phyloP scores from a whole-genome alignment of 2,888 invertebrate species.

The Campoletis raptor region DNA sequence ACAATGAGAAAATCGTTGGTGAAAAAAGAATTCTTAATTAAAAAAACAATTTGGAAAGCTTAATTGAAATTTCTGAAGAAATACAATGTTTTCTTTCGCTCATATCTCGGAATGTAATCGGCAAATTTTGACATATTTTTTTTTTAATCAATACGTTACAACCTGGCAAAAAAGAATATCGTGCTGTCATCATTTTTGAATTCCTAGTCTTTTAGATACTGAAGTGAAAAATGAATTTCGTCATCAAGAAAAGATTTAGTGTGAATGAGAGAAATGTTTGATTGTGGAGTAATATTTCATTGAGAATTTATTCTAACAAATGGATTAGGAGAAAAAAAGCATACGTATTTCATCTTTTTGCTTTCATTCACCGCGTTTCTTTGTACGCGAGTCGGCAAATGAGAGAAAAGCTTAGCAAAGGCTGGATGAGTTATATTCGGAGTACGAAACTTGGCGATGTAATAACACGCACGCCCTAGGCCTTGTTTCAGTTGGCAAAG shows the following conservation, averaged over 20 bases:
- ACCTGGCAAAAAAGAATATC: background rate
- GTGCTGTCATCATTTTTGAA: background rate
- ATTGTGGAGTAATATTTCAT: conserved; percentile 4
- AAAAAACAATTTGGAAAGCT: background rate
- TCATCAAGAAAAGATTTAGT: background rate
- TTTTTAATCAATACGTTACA: background rate
- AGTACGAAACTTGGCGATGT: conserved; percentile 52
- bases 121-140: background rate
- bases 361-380: background rate
- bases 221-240: background rate
- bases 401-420: conserved; percentile 59
- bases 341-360: conserved; percentile 13
- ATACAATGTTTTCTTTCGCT: background rate
- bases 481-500: conserved; percentile 56
- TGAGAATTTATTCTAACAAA: background rate
- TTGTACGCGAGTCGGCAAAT: conserved; percentile 41
- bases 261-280: background rate
- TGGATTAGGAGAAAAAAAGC: conserved; percentile 3
- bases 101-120: background rate
- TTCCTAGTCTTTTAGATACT: background rate
- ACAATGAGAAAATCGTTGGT: background rate
- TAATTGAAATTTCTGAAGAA: background rate
- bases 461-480: conserved; percentile 67
- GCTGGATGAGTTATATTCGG: conserved; percentile 63
- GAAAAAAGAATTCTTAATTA: background rate